phyloP scores from a whole-genome alignment of 2,113 vertebrate genomes.

The Hylia prasina region DNA sequence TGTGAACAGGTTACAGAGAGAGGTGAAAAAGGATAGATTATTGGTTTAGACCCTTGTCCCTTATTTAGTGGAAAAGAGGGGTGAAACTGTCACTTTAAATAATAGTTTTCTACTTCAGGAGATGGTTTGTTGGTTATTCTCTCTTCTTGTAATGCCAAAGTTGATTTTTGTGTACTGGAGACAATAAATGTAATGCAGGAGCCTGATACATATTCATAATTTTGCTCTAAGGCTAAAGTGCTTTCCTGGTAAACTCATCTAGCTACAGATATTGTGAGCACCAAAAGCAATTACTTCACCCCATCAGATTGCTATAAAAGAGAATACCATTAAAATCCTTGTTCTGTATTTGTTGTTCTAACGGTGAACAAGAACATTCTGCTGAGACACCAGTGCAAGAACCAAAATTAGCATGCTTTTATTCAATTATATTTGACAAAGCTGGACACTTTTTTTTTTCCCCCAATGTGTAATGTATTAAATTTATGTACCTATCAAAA shows the following conservation, averaged over 20 bases:
- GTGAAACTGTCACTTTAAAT: conserved; percentile 51
- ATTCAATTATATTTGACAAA: conserved; percentile 49
- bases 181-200: conserved; percentile 38
- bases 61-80: conserved; percentile 55
- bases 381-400: conserved; percentile 19
- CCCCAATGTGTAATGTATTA: conserved; percentile 13
- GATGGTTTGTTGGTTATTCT: conserved; percentile 33
- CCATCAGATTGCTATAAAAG: conserved; percentile 53
- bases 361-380: conserved; percentile 27
- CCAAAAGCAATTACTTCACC: conserved; percentile 63
- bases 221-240: conserved; percentile 50
- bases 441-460: background rate
- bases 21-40: conserved; percentile 43
- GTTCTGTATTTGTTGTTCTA: conserved; percentile 46
- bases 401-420: conserved; percentile 44
- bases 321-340: conserved; percentile 43
- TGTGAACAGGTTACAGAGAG: conserved; percentile 7
- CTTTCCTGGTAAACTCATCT: conserved; percentile 55
- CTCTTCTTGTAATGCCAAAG: conserved; percentile 39
- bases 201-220: conserved; percentile 49
- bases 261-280: conserved; percentile 37
- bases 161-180: conserved; percentile 47
- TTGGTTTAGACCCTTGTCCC: background rate
- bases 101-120: conserved; percentile 38
- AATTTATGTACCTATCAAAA: conserved; percentile 45